A percentile compares a stretch with the other conserved stretches of the same genome.
Conservation (phyloP, 2,888 invertebrate species). For the Mythimna pallens region DNA sequence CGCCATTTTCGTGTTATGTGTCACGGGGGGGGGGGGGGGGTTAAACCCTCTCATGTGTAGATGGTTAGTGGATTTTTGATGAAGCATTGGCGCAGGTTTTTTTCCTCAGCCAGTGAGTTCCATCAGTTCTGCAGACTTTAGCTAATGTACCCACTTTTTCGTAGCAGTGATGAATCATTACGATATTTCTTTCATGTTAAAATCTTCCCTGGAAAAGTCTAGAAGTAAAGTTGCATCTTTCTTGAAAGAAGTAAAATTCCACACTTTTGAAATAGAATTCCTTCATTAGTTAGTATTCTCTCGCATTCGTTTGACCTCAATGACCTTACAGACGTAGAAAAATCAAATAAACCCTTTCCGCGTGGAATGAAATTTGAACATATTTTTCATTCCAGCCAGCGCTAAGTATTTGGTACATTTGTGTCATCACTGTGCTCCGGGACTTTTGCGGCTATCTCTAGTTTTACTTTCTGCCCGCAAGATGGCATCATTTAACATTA, state of each 20-base stretch:
- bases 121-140: background rate
- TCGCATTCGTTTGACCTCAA: constrained; percentile 42
- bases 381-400: constrained; percentile 42
- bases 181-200: background rate
- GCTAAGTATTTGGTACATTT: constrained; percentile 58
- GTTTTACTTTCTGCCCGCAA: constrained; percentile 53
- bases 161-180: background rate
- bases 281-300: constrained; percentile 29
- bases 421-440: constrained; percentile 41
- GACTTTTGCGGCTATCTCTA: constrained; percentile 49
- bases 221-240: background rate
- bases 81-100: background rate
- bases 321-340: constrained; percentile 44
- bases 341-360: constrained; percentile 47
- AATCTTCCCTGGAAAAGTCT: background rate
- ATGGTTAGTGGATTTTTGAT: constrained; percentile 23
- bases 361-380: constrained; percentile 54
- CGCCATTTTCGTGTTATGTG: constrained; percentile 49
- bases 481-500: constrained; percentile 43
- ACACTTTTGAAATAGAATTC: constrained; percentile 14
- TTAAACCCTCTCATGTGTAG: constrained; percentile 34
- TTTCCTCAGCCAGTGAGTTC: background rate
- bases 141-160: background rate
- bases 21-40: constrained; percentile 34
- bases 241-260: background rate